A percentile compares a stretch with the other conserved stretches of the same genome.
Evolutionary conservation across 2,888 invertebrate species (phyloP).

Genomic region (Gandaritis pyraliata): DNA sequence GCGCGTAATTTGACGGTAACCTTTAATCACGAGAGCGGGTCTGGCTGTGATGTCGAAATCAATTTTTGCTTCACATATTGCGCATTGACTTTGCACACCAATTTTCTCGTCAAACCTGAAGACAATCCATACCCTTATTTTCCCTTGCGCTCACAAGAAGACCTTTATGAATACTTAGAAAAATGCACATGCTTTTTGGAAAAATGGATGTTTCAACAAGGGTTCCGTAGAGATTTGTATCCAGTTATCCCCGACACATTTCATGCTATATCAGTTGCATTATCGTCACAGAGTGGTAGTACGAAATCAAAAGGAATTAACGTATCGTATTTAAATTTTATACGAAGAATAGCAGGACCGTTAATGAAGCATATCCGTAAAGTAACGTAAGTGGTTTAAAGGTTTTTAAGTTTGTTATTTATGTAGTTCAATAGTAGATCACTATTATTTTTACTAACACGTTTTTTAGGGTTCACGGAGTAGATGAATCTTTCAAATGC

Average conservation of each 20-base stretch:
- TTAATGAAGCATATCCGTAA: conserved; percentile 72
- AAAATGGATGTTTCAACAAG: conserved; percentile 79
- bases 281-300: conserved; percentile 53
- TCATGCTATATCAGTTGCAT: conserved; percentile 64
- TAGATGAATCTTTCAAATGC: conserved; percentile 64
- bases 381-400: conserved; percentile 56
- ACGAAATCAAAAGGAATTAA: conserved; percentile 71
- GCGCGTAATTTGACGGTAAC: conserved; percentile 53
- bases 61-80: conserved; percentile 70
- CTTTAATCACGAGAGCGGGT: conserved; percentile 64
- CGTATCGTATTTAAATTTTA: conserved; percentile 71
- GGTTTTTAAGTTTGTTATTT: too few relatives aligned
- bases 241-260: conserved; percentile 76
- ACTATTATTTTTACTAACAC: background rate
- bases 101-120: conserved; percentile 49
- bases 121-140: conserved; percentile 73
- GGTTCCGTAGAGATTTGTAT: conserved; percentile 75
- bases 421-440: too few relatives aligned
- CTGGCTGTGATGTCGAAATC: conserved; percentile 69
- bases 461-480: conserved; percentile 53
- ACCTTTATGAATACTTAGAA: conserved; percentile 66
- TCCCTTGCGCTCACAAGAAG: conserved; percentile 58
- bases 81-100: conserved; percentile 67
- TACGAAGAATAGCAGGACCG: conserved; percentile 73
- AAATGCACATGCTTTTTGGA: conserved; percentile 65